Conservation (phyloP, 2,888 invertebrate genomes). For the Stramonita haemastoma region DNA sequence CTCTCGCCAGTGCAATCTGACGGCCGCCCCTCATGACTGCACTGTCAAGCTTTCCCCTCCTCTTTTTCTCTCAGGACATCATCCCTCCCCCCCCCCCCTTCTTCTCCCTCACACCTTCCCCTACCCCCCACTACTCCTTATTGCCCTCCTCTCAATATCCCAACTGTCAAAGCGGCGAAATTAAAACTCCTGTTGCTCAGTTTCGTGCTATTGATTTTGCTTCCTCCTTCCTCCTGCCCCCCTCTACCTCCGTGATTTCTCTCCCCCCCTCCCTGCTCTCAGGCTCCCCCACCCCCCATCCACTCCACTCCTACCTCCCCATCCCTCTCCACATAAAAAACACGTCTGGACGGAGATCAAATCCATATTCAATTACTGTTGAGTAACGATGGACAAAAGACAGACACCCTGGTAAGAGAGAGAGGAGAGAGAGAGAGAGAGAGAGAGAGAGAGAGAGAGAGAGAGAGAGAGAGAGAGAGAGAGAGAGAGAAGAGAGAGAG, state of each 20-base stretch:
- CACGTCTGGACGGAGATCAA: background rate
- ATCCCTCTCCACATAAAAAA: background rate
- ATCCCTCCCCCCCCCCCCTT: background rate
- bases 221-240: background rate
- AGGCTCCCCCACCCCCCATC: background rate
- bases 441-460: background rate
- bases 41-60: background rate
- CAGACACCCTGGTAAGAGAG: background rate
- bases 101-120: background rate
- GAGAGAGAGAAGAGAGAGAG: background rate
- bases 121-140: background rate
- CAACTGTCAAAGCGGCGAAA: slow-evolving; percentile 31
- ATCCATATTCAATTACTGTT: slow-evolving; percentile 1
- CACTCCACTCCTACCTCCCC: background rate
- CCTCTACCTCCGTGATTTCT: background rate
- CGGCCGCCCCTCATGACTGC: too few relatives aligned
- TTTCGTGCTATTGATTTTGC: slow-evolving; percentile 29
- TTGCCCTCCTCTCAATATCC: background rate
- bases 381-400: slow-evolving; percentile 7
- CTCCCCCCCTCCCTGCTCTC: background rate
- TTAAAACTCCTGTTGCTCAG: slow-evolving; percentile 27
- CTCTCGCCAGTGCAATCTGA: background rate
- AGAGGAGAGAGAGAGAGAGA: background rate
- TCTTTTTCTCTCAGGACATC: background rate
- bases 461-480: slow-evolving; percentile 17